Evolutionary conservation across 2,888 invertebrate genomes (phyloP).

Genomic region (Linyphia triangularis): DNA sequence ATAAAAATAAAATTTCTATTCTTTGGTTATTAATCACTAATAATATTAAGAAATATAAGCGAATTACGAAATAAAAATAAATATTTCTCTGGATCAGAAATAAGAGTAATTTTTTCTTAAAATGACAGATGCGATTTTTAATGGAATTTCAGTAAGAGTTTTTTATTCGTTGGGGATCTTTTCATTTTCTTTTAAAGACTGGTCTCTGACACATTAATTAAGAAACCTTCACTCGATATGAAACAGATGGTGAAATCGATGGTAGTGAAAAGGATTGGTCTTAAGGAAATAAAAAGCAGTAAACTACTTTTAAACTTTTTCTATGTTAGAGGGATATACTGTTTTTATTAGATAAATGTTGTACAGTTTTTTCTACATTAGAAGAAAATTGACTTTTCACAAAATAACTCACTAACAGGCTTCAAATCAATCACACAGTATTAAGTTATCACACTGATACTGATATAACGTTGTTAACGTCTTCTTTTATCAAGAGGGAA

Average conservation of each 20-base stretch:
- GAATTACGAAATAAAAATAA: constrained; percentile 4
- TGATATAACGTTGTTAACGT: not conserved
- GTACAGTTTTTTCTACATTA: constrained; percentile 13
- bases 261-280: constrained; percentile 28
- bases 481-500: not conserved
- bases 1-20: constrained; percentile 13
- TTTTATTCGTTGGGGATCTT: constrained; percentile 9
- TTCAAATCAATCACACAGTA: constrained; percentile 38
- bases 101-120: not conserved
- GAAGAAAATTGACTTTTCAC: constrained; percentile 30
- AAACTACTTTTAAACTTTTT: constrained; percentile 28
- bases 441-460: constrained; percentile 6
- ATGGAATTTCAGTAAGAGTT: constrained; percentile 10
- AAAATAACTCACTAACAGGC: constrained; percentile 16
- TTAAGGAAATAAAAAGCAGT: constrained; percentile 26
- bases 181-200: constrained; percentile 34
- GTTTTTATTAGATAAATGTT: constrained; percentile 59
- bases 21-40: constrained; percentile 39
- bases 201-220: constrained; percentile 66
- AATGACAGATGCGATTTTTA: constrained; percentile 50
- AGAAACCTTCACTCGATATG: constrained; percentile 54
- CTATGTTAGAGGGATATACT: constrained; percentile 3
- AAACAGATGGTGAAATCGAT: constrained; percentile 66
- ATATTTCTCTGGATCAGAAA: not conserved
- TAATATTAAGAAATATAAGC: constrained; percentile 36